Evolutionary conservation across 1,140 invertebrate species (phyloP).

Genomic region (Ceratina australensis): DNA sequence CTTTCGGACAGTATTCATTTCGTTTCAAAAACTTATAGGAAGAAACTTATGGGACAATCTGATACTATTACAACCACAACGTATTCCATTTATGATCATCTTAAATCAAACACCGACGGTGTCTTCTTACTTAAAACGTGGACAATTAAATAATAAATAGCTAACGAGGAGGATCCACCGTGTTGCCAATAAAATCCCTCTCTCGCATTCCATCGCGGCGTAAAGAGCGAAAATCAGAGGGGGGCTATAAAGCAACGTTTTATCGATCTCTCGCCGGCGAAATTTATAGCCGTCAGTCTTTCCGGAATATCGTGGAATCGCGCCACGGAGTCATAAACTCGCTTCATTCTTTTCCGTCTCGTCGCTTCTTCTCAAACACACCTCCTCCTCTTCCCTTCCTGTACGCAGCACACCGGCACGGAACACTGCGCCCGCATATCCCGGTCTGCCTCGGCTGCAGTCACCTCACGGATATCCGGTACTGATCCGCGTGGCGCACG

Average conservation of each 20-base stretch:
- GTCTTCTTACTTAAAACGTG: neutral
- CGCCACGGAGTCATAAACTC: constrained; percentile 38
- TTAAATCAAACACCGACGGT: no score
- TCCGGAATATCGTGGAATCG: constrained; percentile 38
- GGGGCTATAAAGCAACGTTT: constrained; percentile 38
- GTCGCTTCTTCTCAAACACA: neutral
- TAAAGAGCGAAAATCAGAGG: neutral
- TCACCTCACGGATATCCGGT: constrained; percentile 77
- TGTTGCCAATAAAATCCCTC: constrained; percentile 17
- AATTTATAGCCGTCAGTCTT: constrained; percentile 27
- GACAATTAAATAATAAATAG: constrained; percentile 19
- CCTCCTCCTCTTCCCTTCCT: neutral
- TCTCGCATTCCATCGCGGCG: neutral
- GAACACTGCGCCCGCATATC: constrained; percentile 73
- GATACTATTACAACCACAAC: no score
- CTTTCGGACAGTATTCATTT: no score
- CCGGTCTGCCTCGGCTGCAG: constrained; percentile 53
- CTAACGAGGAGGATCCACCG: constrained; percentile 1
- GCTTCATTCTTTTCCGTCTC: neutral
- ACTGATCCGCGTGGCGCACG: constrained; percentile 49
- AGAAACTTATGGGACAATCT: no score
- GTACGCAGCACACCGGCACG: neutral
- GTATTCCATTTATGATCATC: no score
- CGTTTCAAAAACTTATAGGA: no score
- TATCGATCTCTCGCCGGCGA: constrained; percentile 32